Evolutionary conservation across 2,888 invertebrate genomes (phyloP).

Genomic region (Microplitis deprimator): DNA sequence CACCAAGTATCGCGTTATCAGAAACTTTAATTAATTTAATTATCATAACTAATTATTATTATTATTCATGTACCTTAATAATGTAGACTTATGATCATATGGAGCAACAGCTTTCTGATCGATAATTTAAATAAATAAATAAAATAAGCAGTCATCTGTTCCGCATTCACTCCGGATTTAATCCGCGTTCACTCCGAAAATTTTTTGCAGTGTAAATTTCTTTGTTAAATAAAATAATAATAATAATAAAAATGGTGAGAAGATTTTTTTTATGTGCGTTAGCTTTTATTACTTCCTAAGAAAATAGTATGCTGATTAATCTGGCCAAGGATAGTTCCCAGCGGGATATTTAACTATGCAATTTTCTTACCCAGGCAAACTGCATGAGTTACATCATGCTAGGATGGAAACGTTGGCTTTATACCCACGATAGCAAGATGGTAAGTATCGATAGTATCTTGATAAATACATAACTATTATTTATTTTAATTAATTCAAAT

Average conservation of each 20-base stretch:
- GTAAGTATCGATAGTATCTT: constrained; percentile 27
- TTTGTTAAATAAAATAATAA: not conserved
- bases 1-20: too few species aligned
- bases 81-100: too few species aligned
- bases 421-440: constrained; percentile 39
- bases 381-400: constrained; percentile 57
- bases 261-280: not conserved
- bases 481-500: not conserved
- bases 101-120: too few species aligned
- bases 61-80: too few species aligned
- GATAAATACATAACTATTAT: not conserved
- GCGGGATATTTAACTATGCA: constrained; percentile 24
- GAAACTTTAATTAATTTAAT: too few species aligned
- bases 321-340: not conserved
- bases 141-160: too few species aligned
- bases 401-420: constrained; percentile 55
- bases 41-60: too few species aligned
- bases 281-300: not conserved
- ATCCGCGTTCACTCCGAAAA: too few species aligned
- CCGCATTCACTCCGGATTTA: too few species aligned
- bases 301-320: constrained; percentile 17
- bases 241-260: constrained; percentile 5
- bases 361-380: constrained; percentile 60
- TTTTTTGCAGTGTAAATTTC: not conserved
- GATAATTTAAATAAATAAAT: too few species aligned